Percentiles rank a stretch among this genome's conserved stretches.
Evolutionary conservation across 2,888 invertebrate genomes (phyloP).

Genomic region (Watsonalla cultraria): DNA sequence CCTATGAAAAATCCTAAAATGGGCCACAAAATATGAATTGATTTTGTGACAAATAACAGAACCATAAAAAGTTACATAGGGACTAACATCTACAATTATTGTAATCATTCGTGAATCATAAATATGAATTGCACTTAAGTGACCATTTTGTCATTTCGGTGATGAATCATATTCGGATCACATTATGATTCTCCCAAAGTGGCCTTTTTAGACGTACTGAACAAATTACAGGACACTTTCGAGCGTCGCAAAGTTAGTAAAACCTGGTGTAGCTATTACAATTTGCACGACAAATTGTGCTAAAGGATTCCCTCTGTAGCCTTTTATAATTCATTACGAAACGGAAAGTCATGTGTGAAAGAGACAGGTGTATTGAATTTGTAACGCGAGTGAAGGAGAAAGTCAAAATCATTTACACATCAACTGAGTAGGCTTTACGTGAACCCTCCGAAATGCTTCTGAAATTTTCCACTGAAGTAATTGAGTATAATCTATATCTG

Average conservation of each 20-base stretch:
- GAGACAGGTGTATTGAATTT: constrained; percentile 11
- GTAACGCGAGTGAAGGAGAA: constrained; percentile 11
- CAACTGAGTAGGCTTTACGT: constrained; percentile 51
- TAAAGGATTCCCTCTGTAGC: constrained; percentile 35
- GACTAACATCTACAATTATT: no score
- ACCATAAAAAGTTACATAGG: no score
- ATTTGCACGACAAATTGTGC: constrained; percentile 31
- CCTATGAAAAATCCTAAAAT: no score
- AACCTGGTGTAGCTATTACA: constrained; percentile 19
- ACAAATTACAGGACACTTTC: background rate
- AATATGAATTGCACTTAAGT: no score
- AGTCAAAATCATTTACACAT: constrained; percentile 58
- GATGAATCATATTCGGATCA: no score
- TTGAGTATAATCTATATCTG: constrained; percentile 22
- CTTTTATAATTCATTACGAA: constrained; percentile 33
- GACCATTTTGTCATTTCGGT: no score
- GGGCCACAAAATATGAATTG: no score
- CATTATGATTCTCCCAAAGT: no score
- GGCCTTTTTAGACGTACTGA: no score
- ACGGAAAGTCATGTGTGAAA: constrained; percentile 20
- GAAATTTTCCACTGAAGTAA: constrained; percentile 54
- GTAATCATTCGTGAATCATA: no score
- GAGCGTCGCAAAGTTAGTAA: background rate
- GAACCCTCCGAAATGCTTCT: constrained; percentile 38
- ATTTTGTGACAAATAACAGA: no score